Percentiles rank a stretch among this genome's conserved stretches.
These are phyloP conservation scores for Urocyon cinereoargenteus DNA, from an alignment of 2,797 vertebrate species.

Conservation along the genomic window DNA sequence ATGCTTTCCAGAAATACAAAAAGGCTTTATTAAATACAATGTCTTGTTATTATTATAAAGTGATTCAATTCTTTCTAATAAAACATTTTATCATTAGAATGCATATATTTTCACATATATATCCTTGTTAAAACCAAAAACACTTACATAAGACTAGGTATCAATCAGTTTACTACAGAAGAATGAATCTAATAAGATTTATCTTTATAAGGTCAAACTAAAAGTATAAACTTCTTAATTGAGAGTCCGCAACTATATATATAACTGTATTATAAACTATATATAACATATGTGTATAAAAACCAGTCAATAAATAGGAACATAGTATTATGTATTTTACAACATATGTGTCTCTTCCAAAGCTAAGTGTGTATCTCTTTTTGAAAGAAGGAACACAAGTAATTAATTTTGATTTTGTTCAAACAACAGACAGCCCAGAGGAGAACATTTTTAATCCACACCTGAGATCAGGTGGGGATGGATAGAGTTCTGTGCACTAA, in stretches of 20 bases:
- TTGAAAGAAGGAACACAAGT: constrained; percentile 40
- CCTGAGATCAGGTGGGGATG: constrained; percentile 57
- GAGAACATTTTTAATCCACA: constrained; percentile 55
- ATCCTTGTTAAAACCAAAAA: background rate
- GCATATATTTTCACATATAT: background rate
- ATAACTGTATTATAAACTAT: background rate
- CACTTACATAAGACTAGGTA: background rate
- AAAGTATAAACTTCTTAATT: constrained; percentile 4
- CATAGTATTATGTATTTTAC: background rate
- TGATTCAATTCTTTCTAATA: constrained; percentile 7
- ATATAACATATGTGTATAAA: background rate
- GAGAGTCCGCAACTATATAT: background rate
- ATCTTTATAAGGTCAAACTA: background rate
- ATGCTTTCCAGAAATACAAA: constrained; percentile 22
- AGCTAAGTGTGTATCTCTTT: constrained; percentile 23
- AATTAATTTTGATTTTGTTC: constrained; percentile 60
- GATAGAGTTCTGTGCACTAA: constrained; percentile 25
- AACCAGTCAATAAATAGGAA: background rate
- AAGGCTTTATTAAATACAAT: background rate
- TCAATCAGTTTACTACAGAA: background rate
- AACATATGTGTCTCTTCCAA: background rate
- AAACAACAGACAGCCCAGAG: constrained; percentile 43
- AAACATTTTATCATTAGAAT: background rate
- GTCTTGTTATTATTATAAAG: background rate
- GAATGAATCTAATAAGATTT: background rate